These are phyloP conservation scores for Drosophila affinis DNA, from an alignment of 2,888 invertebrate genomes.

Conservation along the genomic window DNA sequence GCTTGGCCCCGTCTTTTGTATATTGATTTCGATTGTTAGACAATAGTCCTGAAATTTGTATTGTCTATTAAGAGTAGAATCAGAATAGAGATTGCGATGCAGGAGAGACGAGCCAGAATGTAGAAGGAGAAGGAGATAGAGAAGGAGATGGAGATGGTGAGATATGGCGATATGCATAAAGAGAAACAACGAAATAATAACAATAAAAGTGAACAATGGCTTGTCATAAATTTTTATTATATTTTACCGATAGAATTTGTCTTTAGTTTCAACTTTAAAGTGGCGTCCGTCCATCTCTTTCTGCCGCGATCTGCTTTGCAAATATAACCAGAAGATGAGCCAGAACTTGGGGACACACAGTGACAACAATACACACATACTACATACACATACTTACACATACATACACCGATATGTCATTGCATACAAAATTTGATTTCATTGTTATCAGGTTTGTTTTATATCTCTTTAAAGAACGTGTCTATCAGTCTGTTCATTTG, in stretches of 20 bases:
- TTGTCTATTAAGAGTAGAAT: conserved; percentile 37
- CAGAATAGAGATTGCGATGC: conserved; percentile 24
- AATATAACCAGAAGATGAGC: conserved; percentile 26
- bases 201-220: conserved; percentile 70
- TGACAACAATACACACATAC: no score
- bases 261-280: conserved; percentile 53
- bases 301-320: conserved; percentile 27
- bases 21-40: conserved; percentile 69
- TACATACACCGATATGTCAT: conserved; percentile 28
- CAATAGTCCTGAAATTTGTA: conserved; percentile 69
- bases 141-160: background rate
- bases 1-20: conserved; percentile 52
- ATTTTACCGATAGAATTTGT: conserved; percentile 71
- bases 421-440: conserved; percentile 60
- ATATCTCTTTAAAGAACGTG: conserved; percentile 28
- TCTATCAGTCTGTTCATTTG: conserved; percentile 22
- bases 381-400: no score
- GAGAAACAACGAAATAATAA: conserved; percentile 52
- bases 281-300: conserved; percentile 43
- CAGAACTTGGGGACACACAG: no score
- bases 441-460: conserved; percentile 37
- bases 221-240: conserved; percentile 72
- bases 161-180: conserved; percentile 32
- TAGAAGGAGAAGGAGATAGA: background rate
- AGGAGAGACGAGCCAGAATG: conserved; percentile 17